phyloP scores from a whole-genome alignment of 2,797 vertebrate genomes.

The Novumbra hubbsi region DNA sequence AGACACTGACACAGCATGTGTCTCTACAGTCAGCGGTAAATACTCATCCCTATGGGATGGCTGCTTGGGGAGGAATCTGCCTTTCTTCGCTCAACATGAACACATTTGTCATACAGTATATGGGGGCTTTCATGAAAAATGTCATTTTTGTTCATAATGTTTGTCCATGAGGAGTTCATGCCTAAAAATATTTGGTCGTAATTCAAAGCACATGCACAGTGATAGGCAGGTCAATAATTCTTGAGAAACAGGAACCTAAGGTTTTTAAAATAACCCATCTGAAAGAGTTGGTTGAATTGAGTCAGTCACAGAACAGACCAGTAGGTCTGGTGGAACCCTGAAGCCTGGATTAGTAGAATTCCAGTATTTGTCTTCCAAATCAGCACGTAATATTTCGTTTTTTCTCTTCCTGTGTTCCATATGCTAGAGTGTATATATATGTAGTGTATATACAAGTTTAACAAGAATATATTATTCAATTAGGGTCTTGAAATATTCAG shows the following conservation, averaged over 20 bases:
- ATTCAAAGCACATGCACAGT: neutral
- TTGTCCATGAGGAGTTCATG: neutral
- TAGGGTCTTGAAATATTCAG: conserved; percentile 57
- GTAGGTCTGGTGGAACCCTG: too few species aligned
- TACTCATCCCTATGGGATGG: neutral
- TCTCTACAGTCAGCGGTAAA: neutral
- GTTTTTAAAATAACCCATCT: too few species aligned
- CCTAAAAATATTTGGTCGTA: neutral
- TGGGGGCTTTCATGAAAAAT: neutral
- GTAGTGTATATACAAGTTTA: conserved; percentile 13
- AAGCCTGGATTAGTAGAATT: neutral
- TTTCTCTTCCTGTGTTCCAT: neutral
- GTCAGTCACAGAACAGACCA: too few species aligned
- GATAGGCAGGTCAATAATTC: neutral
- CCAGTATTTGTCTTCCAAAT: neutral
- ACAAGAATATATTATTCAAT: conserved; percentile 56
- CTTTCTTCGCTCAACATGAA: neutral
- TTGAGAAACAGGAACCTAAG: too few species aligned
- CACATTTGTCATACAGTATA: neutral
- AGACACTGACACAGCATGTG: neutral
- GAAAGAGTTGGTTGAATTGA: too few species aligned
- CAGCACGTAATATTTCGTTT: neutral
- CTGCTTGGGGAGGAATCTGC: neutral
- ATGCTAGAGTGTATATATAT: conserved; percentile 6
- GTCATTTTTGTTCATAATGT: neutral